Evolutionary conservation across 2,888 invertebrate species (phyloP), one percentile per base, ranked within the genome.

Genomic region (Apamea sordens): DNA sequence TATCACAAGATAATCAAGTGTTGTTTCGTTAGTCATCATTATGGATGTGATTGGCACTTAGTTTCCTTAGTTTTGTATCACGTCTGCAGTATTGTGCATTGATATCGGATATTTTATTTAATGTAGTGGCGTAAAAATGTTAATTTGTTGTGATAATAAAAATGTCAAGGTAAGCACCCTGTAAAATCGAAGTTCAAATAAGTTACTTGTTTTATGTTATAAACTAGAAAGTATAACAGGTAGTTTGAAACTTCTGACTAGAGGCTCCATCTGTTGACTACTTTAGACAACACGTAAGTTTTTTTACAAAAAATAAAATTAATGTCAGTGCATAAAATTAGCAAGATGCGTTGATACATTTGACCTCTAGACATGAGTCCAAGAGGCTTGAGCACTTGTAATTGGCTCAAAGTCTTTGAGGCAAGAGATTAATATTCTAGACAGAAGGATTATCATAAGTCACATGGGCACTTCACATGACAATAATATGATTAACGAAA

Each of bases 401-500:
- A 86, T 83, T 86, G 77, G 79, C 65, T 86, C n/a, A 79, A 64
- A 47, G 63, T 63, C 50, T 63, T 28, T 32, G 41, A 74, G 24
- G 28, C 18, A 32, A 61, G 73, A 75, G 74, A 74, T 85, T 80
- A 83, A 67, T 44, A 75, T 63, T 56, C 67, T 63, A 77, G 63
- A 36, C 69, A 47, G 61, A 63, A 76, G 80, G 80, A 79, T 83
- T 85, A 83, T 24, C 56, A 73, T 41, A 61, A 65, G 72, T 82
- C 82, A 88, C 76, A 68, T 71, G 81, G 68, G 8, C n/a, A 15
- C 41, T 41, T 64, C 76, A 80, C 68, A 75, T 75, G 75, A 36
- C 63, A 67, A 76, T 81, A 86, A 77, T 79, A 53, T 32, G 70
- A 86, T 86, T 85, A 85, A 41, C 36, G 18, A 47, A 24, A 53